Conservation (phyloP, 2,888 invertebrate species). For the Scrobipalpa costella region DNA sequence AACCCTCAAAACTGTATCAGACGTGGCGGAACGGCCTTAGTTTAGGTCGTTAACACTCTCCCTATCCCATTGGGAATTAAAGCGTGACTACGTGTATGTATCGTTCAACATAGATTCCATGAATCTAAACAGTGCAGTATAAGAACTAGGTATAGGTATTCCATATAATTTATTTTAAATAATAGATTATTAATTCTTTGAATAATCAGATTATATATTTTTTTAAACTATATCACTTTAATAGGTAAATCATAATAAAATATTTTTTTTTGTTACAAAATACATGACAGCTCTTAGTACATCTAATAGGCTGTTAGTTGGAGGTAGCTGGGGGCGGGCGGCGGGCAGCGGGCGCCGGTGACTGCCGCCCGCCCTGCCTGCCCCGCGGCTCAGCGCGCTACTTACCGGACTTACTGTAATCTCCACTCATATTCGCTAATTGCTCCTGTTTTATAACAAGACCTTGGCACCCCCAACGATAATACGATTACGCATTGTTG, state of each 20-base stretch:
- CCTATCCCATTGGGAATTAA: no score
- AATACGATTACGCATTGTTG: background rate
- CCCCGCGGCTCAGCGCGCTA: slow-evolving; percentile 49
- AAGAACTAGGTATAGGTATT: no score
- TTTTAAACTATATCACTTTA: background rate
- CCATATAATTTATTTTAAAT: no score
- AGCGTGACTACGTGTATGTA: no score
- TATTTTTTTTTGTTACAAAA: no score
- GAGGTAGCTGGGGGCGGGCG: background rate
- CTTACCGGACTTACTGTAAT: slow-evolving; percentile 54
- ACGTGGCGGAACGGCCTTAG: no score
- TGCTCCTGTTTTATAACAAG: slow-evolving; percentile 36
- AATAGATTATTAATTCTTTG: no score
- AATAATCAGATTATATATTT: no score
- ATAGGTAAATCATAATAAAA: background rate
- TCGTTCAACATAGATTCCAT: no score
- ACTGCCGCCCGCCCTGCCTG: slow-evolving; percentile 32
- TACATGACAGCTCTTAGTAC: background rate
- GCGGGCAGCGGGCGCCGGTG: slow-evolving; percentile 45
- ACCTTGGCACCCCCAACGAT: slow-evolving; percentile 11
- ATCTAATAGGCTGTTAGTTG: background rate
- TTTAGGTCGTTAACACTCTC: no score
- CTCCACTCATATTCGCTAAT: slow-evolving; percentile 64
- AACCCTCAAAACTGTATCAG: no score
- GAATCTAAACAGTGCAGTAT: no score